Evolutionary conservation across 2,797 vertebrate genomes (phyloP).

Genomic region (Silurus aristotelis): DNA sequence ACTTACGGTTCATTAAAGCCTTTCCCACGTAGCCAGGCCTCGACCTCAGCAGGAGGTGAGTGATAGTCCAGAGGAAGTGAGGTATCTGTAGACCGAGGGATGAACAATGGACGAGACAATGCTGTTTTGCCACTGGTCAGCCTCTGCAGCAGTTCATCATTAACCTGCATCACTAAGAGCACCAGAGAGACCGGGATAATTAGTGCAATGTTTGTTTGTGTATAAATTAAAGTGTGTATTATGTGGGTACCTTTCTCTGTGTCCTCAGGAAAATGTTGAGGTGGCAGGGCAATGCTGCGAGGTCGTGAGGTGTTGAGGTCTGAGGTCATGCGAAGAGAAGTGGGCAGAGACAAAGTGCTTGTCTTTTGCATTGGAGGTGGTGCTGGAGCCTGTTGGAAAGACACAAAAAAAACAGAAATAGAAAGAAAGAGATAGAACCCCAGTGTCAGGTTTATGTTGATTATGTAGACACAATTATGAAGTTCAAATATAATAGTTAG

Average conservation of each 20-base stretch:
- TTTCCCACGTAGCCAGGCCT: constrained; percentile 82
- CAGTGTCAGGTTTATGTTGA: background rate
- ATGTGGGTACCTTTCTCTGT: constrained; percentile 69
- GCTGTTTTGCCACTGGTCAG: constrained; percentile 76
- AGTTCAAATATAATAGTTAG: background rate
- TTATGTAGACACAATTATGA: background rate
- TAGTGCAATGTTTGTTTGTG: background rate
- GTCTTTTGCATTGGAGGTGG: constrained; percentile 58
- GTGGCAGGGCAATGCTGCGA: constrained; percentile 56
- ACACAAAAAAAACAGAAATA: background rate
- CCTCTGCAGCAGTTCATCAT: constrained; percentile 83
- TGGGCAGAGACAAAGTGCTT: constrained; percentile 54
- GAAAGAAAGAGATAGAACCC: background rate
- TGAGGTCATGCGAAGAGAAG: constrained; percentile 42
- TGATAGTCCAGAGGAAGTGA: constrained; percentile 69
- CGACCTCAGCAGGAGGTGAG: constrained; percentile 77
- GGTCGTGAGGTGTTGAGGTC: constrained; percentile 55
- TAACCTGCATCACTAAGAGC: constrained; percentile 74
- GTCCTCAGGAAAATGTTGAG: constrained; percentile 64
- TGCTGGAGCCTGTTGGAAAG: constrained; percentile 60
- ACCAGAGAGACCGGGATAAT: background rate
- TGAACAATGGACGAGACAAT: constrained; percentile 71
- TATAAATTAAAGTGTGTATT: background rate
- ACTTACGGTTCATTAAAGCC: constrained; percentile 85
- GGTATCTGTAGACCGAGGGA: constrained; percentile 73